A percentile compares a stretch with the other conserved stretches of the same genome.
These are phyloP conservation scores for Bufo gargarizans DNA, from an alignment of 2,113 vertebrate species.

Conservation along the genomic window DNA sequence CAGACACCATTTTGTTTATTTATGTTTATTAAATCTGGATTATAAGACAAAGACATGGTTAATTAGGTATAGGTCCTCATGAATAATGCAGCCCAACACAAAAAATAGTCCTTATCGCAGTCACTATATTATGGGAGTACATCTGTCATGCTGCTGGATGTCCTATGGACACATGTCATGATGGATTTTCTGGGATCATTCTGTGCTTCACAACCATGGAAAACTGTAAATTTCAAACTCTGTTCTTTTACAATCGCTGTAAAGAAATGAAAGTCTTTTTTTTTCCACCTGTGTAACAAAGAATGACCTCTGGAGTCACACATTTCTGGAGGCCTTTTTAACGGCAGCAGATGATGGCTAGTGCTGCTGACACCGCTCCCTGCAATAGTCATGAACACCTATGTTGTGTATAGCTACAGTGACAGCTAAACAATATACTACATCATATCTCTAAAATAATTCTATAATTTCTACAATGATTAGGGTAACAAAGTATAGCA, in stretches of 20 bases:
- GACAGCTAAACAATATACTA: neutral
- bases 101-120: neutral
- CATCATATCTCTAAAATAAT: neutral
- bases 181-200: neutral
- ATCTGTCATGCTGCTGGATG: neutral
- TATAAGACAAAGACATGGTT: too few relatives aligned
- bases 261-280: neutral
- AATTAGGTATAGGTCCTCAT: too few relatives aligned
- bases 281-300: slow-evolving; percentile 35
- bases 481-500: neutral
- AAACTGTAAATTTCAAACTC: neutral
- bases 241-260: neutral
- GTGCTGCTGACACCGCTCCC: neutral
- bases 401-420: neutral
- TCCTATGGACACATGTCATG: neutral
- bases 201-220: neutral
- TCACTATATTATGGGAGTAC: neutral
- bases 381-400: neutral
- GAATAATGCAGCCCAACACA: neutral
- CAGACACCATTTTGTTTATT: too few relatives aligned
- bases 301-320: slow-evolving; percentile 35
- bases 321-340: slow-evolving; percentile 30
- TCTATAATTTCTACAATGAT: too few relatives aligned
- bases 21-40: too few relatives aligned
- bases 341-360: neutral